phyloP scores from a whole-genome alignment of 2,113 vertebrate species.

The Cephalopterus ornatus region DNA sequence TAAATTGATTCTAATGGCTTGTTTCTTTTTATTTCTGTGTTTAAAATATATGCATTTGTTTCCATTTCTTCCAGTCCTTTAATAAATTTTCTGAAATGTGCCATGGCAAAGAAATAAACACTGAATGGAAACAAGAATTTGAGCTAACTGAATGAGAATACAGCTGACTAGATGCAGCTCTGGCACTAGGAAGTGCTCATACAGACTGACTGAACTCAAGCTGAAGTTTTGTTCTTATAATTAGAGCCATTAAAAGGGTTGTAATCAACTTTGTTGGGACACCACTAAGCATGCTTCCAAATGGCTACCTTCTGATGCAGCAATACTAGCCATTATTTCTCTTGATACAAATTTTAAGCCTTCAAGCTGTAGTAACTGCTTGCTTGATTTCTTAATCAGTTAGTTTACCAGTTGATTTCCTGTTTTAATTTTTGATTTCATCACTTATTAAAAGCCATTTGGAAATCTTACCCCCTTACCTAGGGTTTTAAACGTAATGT shows the following conservation, averaged over 20 bases:
- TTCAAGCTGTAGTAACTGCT: neutral
- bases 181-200: neutral
- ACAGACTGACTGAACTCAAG: neutral
- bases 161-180: neutral
- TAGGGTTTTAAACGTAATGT: neutral
- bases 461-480: neutral
- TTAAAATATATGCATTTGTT: neutral
- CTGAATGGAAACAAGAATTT: neutral
- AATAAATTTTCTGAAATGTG: neutral
- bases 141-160: neutral
- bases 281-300: neutral
- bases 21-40: neutral
- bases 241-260: neutral
- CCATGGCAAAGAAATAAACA: neutral
- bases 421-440: neutral
- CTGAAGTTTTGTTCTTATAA: neutral
- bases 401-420: neutral
- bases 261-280: neutral
- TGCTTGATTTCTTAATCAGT: neutral
- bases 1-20: neutral
- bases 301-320: neutral
- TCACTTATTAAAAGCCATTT: neutral
- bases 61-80: neutral
- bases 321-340: neutral
- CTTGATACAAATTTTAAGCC: neutral